phyloP scores from a whole-genome alignment of 2,888 invertebrate genomes.

The Drosophila neutralis region DNA sequence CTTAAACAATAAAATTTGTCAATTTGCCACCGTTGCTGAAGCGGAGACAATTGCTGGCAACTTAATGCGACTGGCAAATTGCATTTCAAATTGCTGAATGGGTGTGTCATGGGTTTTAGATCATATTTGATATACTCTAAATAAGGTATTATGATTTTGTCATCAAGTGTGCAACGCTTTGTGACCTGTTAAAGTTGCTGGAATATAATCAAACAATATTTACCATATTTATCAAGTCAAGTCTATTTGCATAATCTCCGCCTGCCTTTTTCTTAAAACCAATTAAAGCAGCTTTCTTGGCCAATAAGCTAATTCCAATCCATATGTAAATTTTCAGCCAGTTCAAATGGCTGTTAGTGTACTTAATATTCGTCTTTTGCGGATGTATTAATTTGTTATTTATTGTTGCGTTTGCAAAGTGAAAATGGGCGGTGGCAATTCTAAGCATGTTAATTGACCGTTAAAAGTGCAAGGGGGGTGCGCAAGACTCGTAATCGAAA shows the following conservation, averaged over 20 bases:
- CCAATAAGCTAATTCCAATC: not conserved
- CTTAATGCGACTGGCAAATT: constrained; percentile 75
- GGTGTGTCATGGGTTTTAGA: constrained; percentile 46
- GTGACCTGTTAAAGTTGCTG: not conserved
- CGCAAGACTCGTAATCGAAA: constrained; percentile 34
- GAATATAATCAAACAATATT: not conserved
- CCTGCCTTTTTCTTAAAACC: not conserved
- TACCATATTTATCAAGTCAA: not conserved
- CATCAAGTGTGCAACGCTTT: not conserved
- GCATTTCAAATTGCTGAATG: constrained; percentile 59
- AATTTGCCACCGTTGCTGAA: constrained; percentile 71
- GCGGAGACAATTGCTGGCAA: constrained; percentile 56
- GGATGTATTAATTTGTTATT: too few species aligned
- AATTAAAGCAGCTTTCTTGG: not conserved
- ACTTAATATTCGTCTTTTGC: not conserved
- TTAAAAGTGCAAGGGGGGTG: not conserved
- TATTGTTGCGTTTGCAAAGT: constrained; percentile 5
- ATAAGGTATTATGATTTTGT: not conserved
- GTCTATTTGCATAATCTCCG: not conserved
- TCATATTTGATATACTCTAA: constrained; percentile 5
- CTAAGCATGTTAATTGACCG: constrained; percentile 45
- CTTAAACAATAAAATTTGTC: constrained; percentile 78
- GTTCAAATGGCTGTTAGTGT: not conserved
- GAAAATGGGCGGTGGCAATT: constrained; percentile 20
- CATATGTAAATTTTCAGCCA: not conserved